phyloP scores from a whole-genome alignment of 2,888 invertebrate genomes.

The Ceriagrion tenellum region DNA sequence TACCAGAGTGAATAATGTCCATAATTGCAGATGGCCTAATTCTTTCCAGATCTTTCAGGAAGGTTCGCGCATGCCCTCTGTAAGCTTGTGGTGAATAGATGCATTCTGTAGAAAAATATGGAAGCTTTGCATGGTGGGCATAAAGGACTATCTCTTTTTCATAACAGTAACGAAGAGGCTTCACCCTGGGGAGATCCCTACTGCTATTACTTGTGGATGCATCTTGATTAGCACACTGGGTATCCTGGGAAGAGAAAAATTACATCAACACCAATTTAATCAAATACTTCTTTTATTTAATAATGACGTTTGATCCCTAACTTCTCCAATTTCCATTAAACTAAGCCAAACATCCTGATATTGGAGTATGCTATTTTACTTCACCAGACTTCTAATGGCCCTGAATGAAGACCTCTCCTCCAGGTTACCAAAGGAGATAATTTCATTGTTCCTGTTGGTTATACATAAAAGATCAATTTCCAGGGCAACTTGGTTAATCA shows the following conservation, averaged over 20 bases:
- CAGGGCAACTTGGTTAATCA: too few relatives aligned
- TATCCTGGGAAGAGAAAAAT: neutral
- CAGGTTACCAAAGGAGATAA: too few relatives aligned
- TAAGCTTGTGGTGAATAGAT: constrained; percentile 99
- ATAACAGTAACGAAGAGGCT: constrained; percentile 97
- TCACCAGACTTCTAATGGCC: too few relatives aligned
- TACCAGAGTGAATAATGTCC: constrained; percentile 95
- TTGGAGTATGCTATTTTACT: too few relatives aligned
- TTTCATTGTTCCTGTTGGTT: too few relatives aligned
- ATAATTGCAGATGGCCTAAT: constrained; percentile 94
- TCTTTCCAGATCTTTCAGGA: constrained; percentile 97
- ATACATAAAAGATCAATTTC: too few relatives aligned
- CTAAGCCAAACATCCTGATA: too few relatives aligned
- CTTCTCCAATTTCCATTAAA: too few relatives aligned
- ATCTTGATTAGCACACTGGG: neutral
- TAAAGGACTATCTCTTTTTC: constrained; percentile 99
- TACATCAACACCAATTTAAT: neutral
- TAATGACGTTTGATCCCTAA: too few relatives aligned
- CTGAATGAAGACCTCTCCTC: too few relatives aligned
- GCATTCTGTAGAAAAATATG: constrained; percentile 99
- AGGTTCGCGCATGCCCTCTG: constrained; percentile 92
- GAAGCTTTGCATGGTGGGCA: constrained; percentile 96
- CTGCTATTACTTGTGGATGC: neutral
- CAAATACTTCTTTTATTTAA: constrained; percentile 69
- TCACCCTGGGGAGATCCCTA: constrained; percentile 90